A percentile compares a stretch with the other conserved stretches of the same genome.
Evolutionary conservation across 2,888 invertebrate genomes (phyloP).

Genomic region (Galerucella pusilla): DNA sequence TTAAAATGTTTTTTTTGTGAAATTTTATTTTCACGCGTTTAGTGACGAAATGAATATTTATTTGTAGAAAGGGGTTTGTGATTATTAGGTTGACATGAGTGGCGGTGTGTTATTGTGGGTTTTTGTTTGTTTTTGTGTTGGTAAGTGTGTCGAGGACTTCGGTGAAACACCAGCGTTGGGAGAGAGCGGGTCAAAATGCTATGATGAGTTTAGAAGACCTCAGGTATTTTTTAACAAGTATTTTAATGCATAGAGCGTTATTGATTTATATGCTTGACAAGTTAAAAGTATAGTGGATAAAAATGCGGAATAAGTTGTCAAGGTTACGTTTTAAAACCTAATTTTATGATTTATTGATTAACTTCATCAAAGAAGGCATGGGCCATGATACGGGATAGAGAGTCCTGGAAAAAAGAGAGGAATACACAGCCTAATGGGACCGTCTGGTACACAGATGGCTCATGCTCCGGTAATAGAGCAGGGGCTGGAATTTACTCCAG

Average conservation of each 20-base stretch:
- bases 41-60: slow-evolving; percentile 12
- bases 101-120: slow-evolving; percentile 8
- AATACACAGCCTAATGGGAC: no score
- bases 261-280: no score
- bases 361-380: no score
- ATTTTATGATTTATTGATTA: no score
- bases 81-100: slow-evolving; percentile 15
- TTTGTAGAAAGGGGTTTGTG: slow-evolving; percentile 10
- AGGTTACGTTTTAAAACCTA: no score
- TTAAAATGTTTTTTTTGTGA: slow-evolving; percentile 16
- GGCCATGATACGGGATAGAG: no score
- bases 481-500: no score
- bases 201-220: slow-evolving; percentile 68
- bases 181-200: slow-evolving; percentile 64
- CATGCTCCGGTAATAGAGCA: no score
- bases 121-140: slow-evolving; percentile 27
- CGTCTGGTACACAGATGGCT: no score
- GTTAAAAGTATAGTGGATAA: not conserved
- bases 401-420: no score
- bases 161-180: slow-evolving; percentile 60
- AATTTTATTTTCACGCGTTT: not conserved
- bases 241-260: not conserved
- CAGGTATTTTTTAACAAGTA: slow-evolving; percentile 62
- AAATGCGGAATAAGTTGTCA: not conserved
- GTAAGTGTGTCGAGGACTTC: slow-evolving; percentile 39